Evolutionary conservation across 1,140 invertebrate species (phyloP), one percentile per base, ranked within the genome.

Genomic region (Venturia canescens): DNA sequence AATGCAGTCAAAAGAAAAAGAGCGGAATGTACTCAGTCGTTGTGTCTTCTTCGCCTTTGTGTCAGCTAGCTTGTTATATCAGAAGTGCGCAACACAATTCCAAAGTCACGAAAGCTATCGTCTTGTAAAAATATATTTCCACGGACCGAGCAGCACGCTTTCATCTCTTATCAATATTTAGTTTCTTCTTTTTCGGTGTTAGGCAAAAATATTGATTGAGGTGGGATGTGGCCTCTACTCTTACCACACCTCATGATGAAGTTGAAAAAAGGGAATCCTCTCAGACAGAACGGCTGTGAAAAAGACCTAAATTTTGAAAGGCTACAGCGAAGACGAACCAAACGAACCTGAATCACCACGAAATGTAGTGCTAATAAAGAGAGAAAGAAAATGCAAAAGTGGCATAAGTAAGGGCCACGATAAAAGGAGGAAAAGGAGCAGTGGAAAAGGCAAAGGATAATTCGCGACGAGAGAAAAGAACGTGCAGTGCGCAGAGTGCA

Each of bases 401-500:
- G 21, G 21, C 18, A 57, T 57, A 57, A 57, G 18, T 23, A 57
- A 44, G 38, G 38, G 38, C 13, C 23, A 13, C 27, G 6, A n/a
- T n/a, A 66, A 27, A 15, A 29, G 9, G 26, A 72, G 23, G n/a
- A 38, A 38, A 57, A 57, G 50, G 21, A 75, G 27, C 31, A 53
- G 48, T 15, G 21, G 74, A 31, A 76, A 15, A 75, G 4, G 50
- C 53, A 63, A 53, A 27, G 27, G 15, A 69, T 69, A 29, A 31
- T 69, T 76, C 74, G 53, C 13, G 53, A 76, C 50, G 53, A 76
- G 53, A 53, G 11, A 74, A 74, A 27, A 7, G 74, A 63, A 27
- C 13, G 21, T 16, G 26, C 13, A 7, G 70, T 74, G 29, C 23
- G 48, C 23, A 50, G 26, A 21, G 50, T 53, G n/a, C n/a, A 21